Conservation (phyloP, 1,140 invertebrate genomes). For the Temnothorax longispinosus region DNA sequence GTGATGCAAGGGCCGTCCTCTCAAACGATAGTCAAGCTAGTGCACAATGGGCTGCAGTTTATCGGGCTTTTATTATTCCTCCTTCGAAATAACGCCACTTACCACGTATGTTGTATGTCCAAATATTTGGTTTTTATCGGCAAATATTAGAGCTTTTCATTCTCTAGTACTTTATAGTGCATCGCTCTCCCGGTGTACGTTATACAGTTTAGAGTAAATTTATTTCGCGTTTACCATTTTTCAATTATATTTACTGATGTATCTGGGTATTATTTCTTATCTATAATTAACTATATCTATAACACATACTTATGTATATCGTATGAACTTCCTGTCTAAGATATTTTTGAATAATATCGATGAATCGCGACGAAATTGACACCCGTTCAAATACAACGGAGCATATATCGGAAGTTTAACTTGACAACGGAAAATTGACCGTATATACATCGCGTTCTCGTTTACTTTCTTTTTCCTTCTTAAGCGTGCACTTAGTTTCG, state of each 20-base stretch:
- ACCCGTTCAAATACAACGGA: constrained; percentile 23
- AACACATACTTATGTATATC: not conserved
- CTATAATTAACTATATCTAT: not conserved
- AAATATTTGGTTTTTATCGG: constrained; percentile 60
- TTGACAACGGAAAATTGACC: constrained; percentile 47
- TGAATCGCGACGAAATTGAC: not conserved
- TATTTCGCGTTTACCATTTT: not conserved
- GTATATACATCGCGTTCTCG: constrained; percentile 1
- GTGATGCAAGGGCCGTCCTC: constrained; percentile 41
- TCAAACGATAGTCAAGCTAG: constrained; percentile 62
- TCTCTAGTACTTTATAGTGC: not conserved
- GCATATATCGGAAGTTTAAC: constrained; percentile 56
- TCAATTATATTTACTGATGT: not conserved
- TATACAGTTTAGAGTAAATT: not conserved
- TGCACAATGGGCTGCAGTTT: constrained; percentile 71
- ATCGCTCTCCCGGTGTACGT: not conserved
- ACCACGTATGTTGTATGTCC: constrained; percentile 29
- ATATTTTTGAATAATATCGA: not conserved
- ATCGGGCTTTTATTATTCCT: constrained; percentile 78
- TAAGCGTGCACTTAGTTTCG: constrained; percentile 66
- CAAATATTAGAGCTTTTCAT: constrained; percentile 59
- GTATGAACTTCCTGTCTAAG: not conserved
- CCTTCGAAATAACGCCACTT: constrained; percentile 69
- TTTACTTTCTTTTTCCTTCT: constrained; percentile 45
- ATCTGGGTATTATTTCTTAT: constrained; percentile 1